Evolutionary conservation across 2,113 vertebrate genomes (phyloP).

Genomic region (Corythoichthys haematopterus): DNA sequence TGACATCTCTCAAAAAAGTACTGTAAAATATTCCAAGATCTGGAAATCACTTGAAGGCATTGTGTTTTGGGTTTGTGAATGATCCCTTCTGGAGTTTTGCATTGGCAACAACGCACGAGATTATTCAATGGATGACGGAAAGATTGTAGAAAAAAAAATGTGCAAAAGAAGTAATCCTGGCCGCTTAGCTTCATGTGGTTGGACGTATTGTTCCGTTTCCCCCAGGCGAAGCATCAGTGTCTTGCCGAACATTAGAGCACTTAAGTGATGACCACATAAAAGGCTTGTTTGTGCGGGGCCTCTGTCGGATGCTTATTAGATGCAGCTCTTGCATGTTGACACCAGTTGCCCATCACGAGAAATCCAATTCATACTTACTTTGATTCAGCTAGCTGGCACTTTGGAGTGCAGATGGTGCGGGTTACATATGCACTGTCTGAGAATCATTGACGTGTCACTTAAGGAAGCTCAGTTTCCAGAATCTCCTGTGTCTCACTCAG

Average conservation of each 20-base stretch:
- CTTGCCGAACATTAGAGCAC: constrained; percentile 68
- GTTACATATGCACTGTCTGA: constrained; percentile 49
- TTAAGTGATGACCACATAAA: constrained; percentile 69
- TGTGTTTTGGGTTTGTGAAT: not conserved
- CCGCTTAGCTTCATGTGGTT: constrained; percentile 67
- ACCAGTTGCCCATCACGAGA: constrained; percentile 42
- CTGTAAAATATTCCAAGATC: too few relatives aligned
- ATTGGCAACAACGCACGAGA: constrained; percentile 2
- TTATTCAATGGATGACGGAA: constrained; percentile 41
- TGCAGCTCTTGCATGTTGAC: constrained; percentile 59
- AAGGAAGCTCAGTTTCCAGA: constrained; percentile 58
- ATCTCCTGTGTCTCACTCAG: constrained; percentile 53
- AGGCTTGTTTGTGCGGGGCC: constrained; percentile 61
- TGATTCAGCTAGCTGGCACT: constrained; percentile 48
- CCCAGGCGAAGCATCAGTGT: constrained; percentile 64
- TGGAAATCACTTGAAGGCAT: not conserved
- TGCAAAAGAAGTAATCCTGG: constrained; percentile 59
- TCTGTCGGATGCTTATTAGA: constrained; percentile 55
- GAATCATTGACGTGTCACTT: constrained; percentile 55
- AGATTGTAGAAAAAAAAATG: constrained; percentile 21
- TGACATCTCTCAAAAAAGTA: too few relatives aligned
- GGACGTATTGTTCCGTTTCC: constrained; percentile 70
- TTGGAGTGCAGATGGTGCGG: constrained; percentile 38
- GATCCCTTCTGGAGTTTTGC: not conserved
- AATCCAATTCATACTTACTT: constrained; percentile 22